Base-by-base conservation (phyloP, 2,888 invertebrate species). In the Ormyrus thymus region DNA sequence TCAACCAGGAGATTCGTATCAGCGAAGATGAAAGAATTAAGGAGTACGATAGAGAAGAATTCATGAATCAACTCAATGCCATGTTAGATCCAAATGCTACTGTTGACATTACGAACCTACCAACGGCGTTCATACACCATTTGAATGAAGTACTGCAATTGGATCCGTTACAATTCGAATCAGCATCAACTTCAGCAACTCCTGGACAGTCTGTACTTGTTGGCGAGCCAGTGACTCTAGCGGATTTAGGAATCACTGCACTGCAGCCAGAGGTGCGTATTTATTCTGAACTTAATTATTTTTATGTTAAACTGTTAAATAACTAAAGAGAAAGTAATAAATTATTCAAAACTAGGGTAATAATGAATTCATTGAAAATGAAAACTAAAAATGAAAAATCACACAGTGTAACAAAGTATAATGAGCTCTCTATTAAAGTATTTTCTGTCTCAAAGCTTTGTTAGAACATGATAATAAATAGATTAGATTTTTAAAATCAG, bases 81-180 rank as follows among this genome's bases (percentile, higher is more conserved):
- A 91, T 93, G 83, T 84, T 93, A 45, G 93, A 93, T 84, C 92
- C 93, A 0, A 92, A 92, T 82, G 93, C 93, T 58, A 91, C 91
- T 11, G 89, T 93, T 0, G 90, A 92, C 58, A 88, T 93, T 9
- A 91, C 92, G 81, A 92, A 93, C 84, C 90, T 93, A 71, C 93
- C 93, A 46, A 92, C 92, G 3, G 90, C 92, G 76, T 92, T 93
- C 6, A 92, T 93, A 86, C 92, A 92, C 70, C 93, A 93, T 86
- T 87, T 93, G 0, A 92, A 91, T 80, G 92, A 92, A 86, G 92
- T 92, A 48, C 86, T 93, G 45, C 92, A 92, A 82, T 81, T 89
- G 1, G 88, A 89, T 6, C 81, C 84, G 7, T 68, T 84, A 80
- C 81, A 84, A 0, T 80, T 72, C 7, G 80, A 76, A 45, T 43